Evolutionary conservation across 2,888 invertebrate genomes (phyloP).

Genomic region (Craniophora ligustri): DNA sequence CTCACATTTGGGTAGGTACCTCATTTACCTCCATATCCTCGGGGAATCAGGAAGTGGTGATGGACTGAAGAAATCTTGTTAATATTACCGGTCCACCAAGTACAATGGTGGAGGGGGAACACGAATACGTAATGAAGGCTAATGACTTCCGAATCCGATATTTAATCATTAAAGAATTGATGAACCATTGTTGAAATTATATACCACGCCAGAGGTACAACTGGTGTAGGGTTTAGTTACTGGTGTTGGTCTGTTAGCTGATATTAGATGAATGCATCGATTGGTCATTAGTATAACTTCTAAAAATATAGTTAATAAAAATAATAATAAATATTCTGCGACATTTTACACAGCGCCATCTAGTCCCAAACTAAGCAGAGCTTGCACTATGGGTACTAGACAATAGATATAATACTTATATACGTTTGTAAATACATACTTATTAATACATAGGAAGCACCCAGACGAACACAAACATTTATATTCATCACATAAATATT

Average conservation of each 20-base stretch:
- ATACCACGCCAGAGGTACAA: neutral
- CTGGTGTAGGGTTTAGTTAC: neutral
- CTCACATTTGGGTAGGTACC: constrained; percentile 62
- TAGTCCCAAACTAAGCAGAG: too few species aligned
- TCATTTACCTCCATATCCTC: constrained; percentile 43
- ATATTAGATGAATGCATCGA: neutral
- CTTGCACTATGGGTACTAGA: too few species aligned
- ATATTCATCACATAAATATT: too few species aligned
- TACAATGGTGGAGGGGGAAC: constrained; percentile 23
- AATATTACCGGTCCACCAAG: constrained; percentile 39
- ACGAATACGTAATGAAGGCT: constrained; percentile 28
- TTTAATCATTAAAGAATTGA: constrained; percentile 28
- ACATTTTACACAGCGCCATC: too few species aligned
- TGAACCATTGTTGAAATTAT: constrained; percentile 27
- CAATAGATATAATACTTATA: too few species aligned
- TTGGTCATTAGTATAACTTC: too few species aligned
- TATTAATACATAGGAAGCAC: too few species aligned
- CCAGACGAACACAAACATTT: too few species aligned
- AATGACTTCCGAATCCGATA: constrained; percentile 32
- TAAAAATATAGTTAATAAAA: too few species aligned
- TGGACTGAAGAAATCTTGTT: constrained; percentile 49
- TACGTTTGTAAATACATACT: too few species aligned
- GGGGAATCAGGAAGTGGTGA: constrained; percentile 58
- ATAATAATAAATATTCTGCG: too few species aligned
- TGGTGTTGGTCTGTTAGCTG: neutral